These are phyloP conservation scores for rabbit (Oryctolagus cuniculus) DNA, from an alignment of 2,113 vertebrate species.

Conservation along the genomic window DNA sequence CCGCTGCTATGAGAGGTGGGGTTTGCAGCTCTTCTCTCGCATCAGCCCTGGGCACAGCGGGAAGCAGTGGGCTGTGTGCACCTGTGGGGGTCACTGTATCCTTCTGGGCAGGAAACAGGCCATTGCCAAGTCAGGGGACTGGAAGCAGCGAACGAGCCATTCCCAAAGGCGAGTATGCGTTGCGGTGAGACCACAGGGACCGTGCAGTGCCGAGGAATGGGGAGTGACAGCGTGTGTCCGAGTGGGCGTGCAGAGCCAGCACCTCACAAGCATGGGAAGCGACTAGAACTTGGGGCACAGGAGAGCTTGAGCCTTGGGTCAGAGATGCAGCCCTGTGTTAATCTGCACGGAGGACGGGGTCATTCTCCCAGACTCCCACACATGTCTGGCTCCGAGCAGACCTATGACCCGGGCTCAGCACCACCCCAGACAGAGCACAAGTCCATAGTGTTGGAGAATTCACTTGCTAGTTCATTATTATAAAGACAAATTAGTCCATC, in stretches of 20 bases:
- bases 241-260: not conserved
- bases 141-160: not conserved
- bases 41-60: not conserved
- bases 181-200: not conserved
- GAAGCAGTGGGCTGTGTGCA: not conserved
- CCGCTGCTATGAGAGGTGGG: not conserved
- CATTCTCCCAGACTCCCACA: not conserved
- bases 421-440: not conserved
- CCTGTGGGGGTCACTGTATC: not conserved
- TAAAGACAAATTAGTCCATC: not conserved
- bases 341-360: not conserved
- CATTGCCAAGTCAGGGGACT: not conserved
- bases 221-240: not conserved
- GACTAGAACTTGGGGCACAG: not conserved
- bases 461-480: not conserved
- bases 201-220: not conserved
- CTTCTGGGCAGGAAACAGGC: not conserved
- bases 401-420: not conserved
- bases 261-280: not conserved
- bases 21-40: not conserved
- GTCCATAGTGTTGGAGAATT: not conserved
- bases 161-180: not conserved
- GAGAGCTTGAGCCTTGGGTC: not conserved
- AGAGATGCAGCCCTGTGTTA: not conserved
- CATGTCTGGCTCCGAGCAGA: not conserved